Base-by-base conservation (phyloP, 2,113 vertebrate species). In the Aptenodytes patagonicus region DNA sequence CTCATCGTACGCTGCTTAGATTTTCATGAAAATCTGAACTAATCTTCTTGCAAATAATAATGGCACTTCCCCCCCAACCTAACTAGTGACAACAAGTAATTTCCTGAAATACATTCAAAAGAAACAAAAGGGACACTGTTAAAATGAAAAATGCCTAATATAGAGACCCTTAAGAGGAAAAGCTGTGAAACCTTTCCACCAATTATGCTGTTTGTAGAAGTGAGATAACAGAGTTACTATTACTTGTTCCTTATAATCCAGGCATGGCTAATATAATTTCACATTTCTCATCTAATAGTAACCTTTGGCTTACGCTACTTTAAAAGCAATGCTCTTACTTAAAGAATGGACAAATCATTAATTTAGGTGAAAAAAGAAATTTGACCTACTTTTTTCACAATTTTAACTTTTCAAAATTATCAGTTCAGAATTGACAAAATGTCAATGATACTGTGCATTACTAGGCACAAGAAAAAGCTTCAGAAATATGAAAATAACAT, bases 41-140 rank as follows among this genome's bases (percentile, higher is more conserved):
- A 46, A 44, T 20, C 22, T 57, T 61, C 20, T 17, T n/a, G 20
- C n/a, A 69, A 60, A 87, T 34, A 36, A 36, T 17, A 66, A 44
- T 0, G 2, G 42, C 7, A 49, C 0, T 55, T 47, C 40, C 2
- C n/a, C 19, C 28, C 16, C 36, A 71, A 6, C 10, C n/a, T 82
- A 28, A 68, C 34, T 62, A 32, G n/a, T n/a, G 54, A 42, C 29
- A 65, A 28, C 10, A 62, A 86, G 20, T 54, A 52, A 42, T 73
- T 77, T 32, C 29, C 34, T 60, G n/a, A 86, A 92, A 85, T 38
- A 13, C 0, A 5, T 51, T 79, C 38, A 47, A 64, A 60, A 55
- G 77, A 82, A 93, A 69, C 32, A 68, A 75, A 62, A 69, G n/a
- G 21, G n/a, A 44, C 1, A 6, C 11, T 62, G 8, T 40, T 51